A percentile compares a stretch with the other conserved stretches of the same genome.
Evolutionary conservation across 2,888 invertebrate species (phyloP).

Genomic region (Cephus pulcher): DNA sequence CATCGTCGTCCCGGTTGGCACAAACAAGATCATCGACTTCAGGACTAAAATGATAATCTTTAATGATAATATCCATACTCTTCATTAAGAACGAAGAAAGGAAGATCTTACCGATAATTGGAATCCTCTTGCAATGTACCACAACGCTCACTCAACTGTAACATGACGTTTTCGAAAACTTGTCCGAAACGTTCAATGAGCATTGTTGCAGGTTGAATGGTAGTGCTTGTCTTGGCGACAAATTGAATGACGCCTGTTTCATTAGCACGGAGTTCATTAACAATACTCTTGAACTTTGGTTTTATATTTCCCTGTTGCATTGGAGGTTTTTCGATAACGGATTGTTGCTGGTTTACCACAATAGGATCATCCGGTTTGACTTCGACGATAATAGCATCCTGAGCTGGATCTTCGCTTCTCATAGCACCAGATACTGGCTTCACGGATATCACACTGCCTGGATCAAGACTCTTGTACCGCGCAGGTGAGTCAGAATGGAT

Average conservation of each 20-base stretch:
- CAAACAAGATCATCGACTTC: slow-evolving; percentile 46
- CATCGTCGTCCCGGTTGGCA: slow-evolving; percentile 34
- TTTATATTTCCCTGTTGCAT: background rate
- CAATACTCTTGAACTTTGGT: slow-evolving; percentile 25
- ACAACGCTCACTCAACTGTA: background rate
- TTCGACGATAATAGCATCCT: background rate
- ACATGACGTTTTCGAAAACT: background rate
- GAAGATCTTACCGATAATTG: background rate
- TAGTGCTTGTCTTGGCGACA: background rate
- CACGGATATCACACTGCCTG: slow-evolving; percentile 32
- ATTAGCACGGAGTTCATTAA: background rate
- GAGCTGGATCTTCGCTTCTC: background rate
- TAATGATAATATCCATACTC: background rate
- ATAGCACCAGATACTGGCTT: slow-evolving; percentile 13
- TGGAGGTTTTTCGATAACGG: background rate
- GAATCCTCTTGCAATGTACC: background rate
- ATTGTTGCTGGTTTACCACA: background rate
- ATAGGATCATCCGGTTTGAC: background rate
- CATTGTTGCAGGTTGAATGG: background rate
- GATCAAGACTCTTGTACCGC: slow-evolving; percentile 19
- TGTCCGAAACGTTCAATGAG: background rate
- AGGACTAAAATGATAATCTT: slow-evolving; percentile 32
- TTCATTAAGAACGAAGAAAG: background rate
- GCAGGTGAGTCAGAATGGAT: slow-evolving; percentile 3
- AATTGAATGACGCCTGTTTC: background rate